Conservation (phyloP, 2,888 invertebrate species). For the Tetranychus piercei region DNA sequence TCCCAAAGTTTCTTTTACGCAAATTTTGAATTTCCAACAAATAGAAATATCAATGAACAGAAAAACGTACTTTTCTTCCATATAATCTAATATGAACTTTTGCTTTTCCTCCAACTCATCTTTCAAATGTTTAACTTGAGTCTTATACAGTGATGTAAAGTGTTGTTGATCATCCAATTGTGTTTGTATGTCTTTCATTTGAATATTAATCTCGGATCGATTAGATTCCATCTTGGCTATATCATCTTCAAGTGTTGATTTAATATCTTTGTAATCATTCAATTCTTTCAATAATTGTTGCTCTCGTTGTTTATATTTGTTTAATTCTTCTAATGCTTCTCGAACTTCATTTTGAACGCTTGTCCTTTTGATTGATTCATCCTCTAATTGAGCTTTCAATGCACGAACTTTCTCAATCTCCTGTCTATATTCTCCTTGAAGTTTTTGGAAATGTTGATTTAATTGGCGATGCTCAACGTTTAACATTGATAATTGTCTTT, state of each 20-base stretch:
- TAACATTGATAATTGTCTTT: conserved; percentile 80
- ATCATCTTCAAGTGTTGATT: conserved; percentile 54
- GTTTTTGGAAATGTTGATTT: conserved; percentile 60
- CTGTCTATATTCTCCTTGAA: conserved; percentile 76
- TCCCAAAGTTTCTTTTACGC: no score
- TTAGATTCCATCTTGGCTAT: conserved; percentile 50
- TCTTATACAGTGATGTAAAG: conserved; percentile 69
- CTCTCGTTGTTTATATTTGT: conserved; percentile 51
- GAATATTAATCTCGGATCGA: conserved; percentile 47
- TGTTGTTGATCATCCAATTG: conserved; percentile 89
- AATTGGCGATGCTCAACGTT: conserved; percentile 87
- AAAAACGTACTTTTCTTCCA: conserved; percentile 51
- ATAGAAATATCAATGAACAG: background rate
- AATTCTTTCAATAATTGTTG: conserved; percentile 52
- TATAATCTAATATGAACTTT: conserved; percentile 56
- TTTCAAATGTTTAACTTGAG: conserved; percentile 69
- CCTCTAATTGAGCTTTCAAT: conserved; percentile 66
- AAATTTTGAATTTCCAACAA: no score
- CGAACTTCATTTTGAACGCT: conserved; percentile 63
- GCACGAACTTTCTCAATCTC: conserved; percentile 67
- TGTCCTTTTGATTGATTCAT: conserved; percentile 68
- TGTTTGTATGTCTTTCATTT: conserved; percentile 78
- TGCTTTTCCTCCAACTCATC: conserved; percentile 74
- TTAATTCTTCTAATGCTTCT: conserved; percentile 48
- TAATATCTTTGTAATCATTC: conserved; percentile 46